phyloP scores from a whole-genome alignment of 2,888 invertebrate species.

The Aleiodes testaceus region DNA sequence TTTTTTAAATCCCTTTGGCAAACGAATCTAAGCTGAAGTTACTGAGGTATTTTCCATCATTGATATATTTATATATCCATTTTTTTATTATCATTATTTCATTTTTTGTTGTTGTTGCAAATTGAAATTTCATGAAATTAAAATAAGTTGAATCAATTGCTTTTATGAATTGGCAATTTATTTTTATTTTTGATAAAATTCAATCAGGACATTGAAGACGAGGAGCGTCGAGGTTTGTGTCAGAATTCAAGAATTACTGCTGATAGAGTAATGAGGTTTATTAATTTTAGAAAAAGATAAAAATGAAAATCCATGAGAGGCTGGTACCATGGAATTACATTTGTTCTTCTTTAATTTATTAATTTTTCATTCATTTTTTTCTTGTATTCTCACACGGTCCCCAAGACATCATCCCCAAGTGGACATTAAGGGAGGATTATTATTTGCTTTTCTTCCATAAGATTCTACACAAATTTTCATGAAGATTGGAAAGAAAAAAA shows the following conservation, averaged over 20 bases:
- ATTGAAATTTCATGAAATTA: conserved; percentile 6
- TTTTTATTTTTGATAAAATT: conserved; percentile 2
- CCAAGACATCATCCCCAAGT: conserved; percentile 31
- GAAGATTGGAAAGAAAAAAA: not conserved
- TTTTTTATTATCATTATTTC: not conserved
- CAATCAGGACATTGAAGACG: conserved; percentile 25
- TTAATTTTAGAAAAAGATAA: conserved; percentile 44
- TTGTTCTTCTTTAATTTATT: not conserved
- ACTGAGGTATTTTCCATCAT: conserved; percentile 42
- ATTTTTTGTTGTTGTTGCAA: conserved; percentile 25
- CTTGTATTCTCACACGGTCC: not conserved
- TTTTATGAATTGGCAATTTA: not conserved
- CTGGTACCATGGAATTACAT: conserved; percentile 56
- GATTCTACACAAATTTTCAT: not conserved
- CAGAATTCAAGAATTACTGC: conserved; percentile 14
- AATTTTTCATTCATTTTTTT: conserved; percentile 22
- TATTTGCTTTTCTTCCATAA: not conserved
- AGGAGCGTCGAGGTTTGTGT: conserved; percentile 26
- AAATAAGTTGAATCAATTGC: not conserved
- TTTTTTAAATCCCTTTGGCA: conserved; percentile 33
- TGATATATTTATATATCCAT: conserved; percentile 31
- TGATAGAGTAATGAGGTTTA: conserved; percentile 36
- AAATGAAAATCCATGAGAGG: conserved; percentile 52
- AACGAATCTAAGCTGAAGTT: conserved; percentile 37
- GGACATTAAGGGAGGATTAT: not conserved